Evolutionary conservation across 2,888 invertebrate species (phyloP), one percentile per base, ranked within the genome.

Genomic region (Embidobia sp.): DNA sequence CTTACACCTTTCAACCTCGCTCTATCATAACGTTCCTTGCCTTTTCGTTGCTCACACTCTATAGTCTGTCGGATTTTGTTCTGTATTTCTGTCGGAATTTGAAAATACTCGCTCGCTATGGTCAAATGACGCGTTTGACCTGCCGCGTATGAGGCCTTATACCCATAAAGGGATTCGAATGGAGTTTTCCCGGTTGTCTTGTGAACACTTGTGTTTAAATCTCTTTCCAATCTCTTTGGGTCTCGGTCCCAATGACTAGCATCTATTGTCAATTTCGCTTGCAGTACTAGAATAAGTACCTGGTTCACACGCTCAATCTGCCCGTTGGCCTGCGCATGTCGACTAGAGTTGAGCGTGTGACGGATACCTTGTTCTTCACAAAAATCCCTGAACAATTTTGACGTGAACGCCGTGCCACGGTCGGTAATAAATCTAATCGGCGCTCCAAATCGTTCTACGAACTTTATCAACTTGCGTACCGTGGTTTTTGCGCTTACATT

Each of bases 81-180:
- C 8, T 49, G 49, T 5, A 49, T 18, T 0, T 49, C 10, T 13
- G n/a, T 5, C 0, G 49, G 49, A 5, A 49, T 5, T 10, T 15
- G 1, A 49, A 31, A 49, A 15, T 1, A 16, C 6, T 49, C 49
- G 11, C 31, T 49, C 1, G 1, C 1, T n/a, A 29, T 18, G 5
- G 49, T 49, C 8, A 49, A 1, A 31, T 49, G 31, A 3, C 49
- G 8, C 18, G 49, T 49, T 18, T 49, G 29, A 1, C 31, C 49
- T 18, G 29, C 78, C 2, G 40, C 66, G 35, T 42, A 53, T 22
- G 57, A 29, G 2, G 63, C 73, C 8, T 15, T 16, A 29, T 67
- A 81, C 0, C 79, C 79, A 11, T 73, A 80, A 2, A 79, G 15
- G 0, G 73, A 11, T 26, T 81, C 59, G 6, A 66, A 78, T 0